Base-by-base conservation (phyloP, 2,797 vertebrate species). In the Gallinago stenura region DNA sequence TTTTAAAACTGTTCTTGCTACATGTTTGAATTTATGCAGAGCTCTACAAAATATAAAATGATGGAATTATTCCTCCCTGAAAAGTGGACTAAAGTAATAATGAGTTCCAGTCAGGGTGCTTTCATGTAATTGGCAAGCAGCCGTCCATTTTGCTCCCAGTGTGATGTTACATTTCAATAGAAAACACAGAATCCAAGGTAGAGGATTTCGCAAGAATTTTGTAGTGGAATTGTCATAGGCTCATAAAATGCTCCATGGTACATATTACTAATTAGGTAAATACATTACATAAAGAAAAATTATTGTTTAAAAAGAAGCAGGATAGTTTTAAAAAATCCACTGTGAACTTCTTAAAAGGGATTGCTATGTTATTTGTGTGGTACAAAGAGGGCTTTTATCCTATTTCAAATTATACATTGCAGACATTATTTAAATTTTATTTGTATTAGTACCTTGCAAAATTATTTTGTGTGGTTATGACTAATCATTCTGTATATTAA, bases 81-180 rank as follows among this genome's bases (percentile, higher is more conserved):
- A 83, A 73, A 92, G 78, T 80, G 84, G 83, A 35, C 76, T 87
- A 65, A 86, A 66, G 33, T 91, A 94, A 80, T 57, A 75, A 93
- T 77, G 60, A 65, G 30, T 92, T 96, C 91, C 60, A 83, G 70
- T 92, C 53, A 78, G 54, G 21, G n/a, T 72, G 33, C 66, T 83
- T 92, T 77, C 73, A n/a, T 71, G 70, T 62, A 84, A 65, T 58
- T 96, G 84, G 72, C 66, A 85, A 94, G 82, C 48, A 89, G 89
- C 41, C 26, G 7, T 91, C 69, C 50, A 6, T 90, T 88, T 87
- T 69, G 28, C 65, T 51, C 62, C 46, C 76, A 80, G 37, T 58
- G 21, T 85, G 87, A 70, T 96, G 65, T 88, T 90, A 93, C 87
- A 92, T 92, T 96, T 95, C 78, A 88, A 62, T 31, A 80, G 56